Conservation (phyloP, 2,888 invertebrate species). For the Hypolimnas misippus region DNA sequence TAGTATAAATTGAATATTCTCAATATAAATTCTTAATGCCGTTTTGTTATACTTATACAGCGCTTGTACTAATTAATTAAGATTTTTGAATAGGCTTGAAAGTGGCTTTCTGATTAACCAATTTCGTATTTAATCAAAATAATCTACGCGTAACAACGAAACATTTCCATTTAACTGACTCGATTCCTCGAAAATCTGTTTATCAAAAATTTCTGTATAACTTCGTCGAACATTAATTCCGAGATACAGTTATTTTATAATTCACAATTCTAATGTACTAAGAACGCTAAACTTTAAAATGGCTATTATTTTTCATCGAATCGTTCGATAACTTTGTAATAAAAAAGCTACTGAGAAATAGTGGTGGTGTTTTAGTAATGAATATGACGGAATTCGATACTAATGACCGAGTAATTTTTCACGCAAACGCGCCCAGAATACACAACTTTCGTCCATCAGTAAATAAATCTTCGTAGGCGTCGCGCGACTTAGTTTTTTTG, state of each 20-base stretch:
- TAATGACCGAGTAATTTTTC: constrained; percentile 37
- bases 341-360: constrained; percentile 18
- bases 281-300: background rate
- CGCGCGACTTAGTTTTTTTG: background rate
- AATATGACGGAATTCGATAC: constrained; percentile 33
- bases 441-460: constrained; percentile 13
- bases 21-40: too few species aligned
- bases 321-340: background rate
- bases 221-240: background rate
- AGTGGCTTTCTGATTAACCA: background rate
- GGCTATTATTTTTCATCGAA: background rate
- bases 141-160: background rate
- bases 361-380: constrained; percentile 25
- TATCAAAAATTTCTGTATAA: background rate
- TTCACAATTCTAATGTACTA: background rate
- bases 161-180: background rate
- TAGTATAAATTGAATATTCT: too few species aligned
- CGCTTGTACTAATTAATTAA: background rate
- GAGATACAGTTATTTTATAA: background rate
- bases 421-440: constrained; percentile 22
- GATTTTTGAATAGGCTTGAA: background rate
- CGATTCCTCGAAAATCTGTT: background rate
- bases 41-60: too few species aligned
- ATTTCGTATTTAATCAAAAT: background rate
- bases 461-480: background rate